Evolutionary conservation across 2,113 vertebrate genomes (phyloP).

Genomic region (Notarius quadriscutis): DNA sequence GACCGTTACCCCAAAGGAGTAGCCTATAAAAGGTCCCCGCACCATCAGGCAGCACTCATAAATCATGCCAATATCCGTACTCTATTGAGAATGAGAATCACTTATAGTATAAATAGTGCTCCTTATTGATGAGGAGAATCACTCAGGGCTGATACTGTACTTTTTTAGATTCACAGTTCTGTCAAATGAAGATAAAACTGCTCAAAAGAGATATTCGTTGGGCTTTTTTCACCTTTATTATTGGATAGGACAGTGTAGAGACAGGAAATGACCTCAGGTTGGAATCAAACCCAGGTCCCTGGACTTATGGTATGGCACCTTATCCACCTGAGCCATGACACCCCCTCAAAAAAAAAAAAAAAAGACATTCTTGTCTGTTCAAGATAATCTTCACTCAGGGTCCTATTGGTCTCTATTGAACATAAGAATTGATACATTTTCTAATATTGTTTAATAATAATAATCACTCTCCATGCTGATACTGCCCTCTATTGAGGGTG

Average conservation of each 20-base stretch:
- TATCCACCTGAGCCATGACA: no score
- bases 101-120: not conserved
- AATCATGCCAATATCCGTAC: not conserved
- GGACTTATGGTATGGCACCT: no score
- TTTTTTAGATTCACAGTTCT: not conserved
- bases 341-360: no score
- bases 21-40: not conserved
- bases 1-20: conserved; percentile 17
- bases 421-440: not conserved
- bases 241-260: no score
- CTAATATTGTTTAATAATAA: not conserved
- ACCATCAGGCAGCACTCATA: not conserved
- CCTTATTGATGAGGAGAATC: no score
- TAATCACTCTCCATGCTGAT: not conserved
- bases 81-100: not conserved
- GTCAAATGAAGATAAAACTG: not conserved
- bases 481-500: not conserved
- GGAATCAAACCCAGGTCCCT: no score
- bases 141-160: not conserved
- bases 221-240: no score
- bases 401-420: not conserved
- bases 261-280: no score
- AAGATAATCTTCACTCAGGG: not conserved
- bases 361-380: not conserved
- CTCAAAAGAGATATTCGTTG: not conserved